Evolutionary conservation across 2,888 invertebrate genomes (phyloP).

Genomic region (Apodemia duryi): DNA sequence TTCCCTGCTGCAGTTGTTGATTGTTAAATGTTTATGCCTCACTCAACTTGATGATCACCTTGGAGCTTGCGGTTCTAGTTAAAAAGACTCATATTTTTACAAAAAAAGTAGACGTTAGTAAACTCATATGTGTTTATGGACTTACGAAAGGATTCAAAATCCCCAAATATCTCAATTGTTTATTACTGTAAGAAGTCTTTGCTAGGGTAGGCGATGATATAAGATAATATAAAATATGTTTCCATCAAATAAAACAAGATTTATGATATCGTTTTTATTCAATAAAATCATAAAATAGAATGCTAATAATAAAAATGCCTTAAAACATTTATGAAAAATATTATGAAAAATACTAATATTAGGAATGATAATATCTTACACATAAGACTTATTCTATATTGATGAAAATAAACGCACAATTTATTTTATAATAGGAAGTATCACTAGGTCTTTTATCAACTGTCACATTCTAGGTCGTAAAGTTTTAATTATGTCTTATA

Average conservation of each 20-base stretch:
- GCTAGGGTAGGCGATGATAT: too few species aligned
- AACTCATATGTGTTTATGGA: too few species aligned
- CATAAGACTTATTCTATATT: slow-evolving; percentile 1
- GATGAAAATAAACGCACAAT: slow-evolving; percentile 7
- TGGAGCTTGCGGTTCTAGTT: too few species aligned
- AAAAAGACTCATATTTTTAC: too few species aligned
- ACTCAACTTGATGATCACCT: too few species aligned
- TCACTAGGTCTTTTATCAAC: slow-evolving; percentile 15
- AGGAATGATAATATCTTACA: slow-evolving; percentile 13
- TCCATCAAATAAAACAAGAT: not conserved
- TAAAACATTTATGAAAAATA: not conserved
- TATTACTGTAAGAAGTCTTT: too few species aligned
- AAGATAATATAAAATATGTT: too few species aligned
- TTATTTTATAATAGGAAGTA: slow-evolving; percentile 10
- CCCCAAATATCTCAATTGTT: too few species aligned
- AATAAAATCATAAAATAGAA: slow-evolving; percentile 5
- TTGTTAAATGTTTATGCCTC: too few species aligned
- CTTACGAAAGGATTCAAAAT: too few species aligned
- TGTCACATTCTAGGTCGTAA: slow-evolving; percentile 2
- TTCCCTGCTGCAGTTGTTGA: too few species aligned
- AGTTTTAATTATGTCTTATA: not conserved
- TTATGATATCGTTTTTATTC: not conserved
- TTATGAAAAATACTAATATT: slow-evolving; percentile 11
- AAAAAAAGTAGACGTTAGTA: too few species aligned
- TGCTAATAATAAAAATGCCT: slow-evolving; percentile 6